These are phyloP conservation scores for Cerceris rybyensis DNA, from an alignment of 2,888 invertebrate genomes.

Conservation along the genomic window DNA sequence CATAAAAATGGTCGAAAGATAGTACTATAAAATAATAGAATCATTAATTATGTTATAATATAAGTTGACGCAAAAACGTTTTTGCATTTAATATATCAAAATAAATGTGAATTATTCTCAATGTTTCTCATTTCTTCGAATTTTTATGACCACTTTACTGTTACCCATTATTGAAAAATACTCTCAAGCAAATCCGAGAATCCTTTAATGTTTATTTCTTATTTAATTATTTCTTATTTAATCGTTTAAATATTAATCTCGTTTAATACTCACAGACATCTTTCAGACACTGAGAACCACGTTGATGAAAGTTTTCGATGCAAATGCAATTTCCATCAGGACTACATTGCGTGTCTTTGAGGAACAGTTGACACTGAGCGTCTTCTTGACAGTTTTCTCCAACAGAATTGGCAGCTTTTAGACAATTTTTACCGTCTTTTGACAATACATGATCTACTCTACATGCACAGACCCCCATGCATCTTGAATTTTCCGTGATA, in stretches of 20 bases:
- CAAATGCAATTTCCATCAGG: constrained; percentile 71
- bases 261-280: constrained; percentile 66
- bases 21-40: no score
- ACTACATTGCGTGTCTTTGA: constrained; percentile 69
- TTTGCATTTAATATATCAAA: no score
- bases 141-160: no score
- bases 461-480: constrained; percentile 76
- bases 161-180: no score
- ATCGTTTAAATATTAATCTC: background rate
- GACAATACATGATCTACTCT: constrained; percentile 75
- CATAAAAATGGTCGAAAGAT: no score
- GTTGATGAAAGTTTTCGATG: constrained; percentile 67
- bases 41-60: no score
- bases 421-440: constrained; percentile 71
- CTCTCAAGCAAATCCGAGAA: no score
- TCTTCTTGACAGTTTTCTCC: constrained; percentile 76
- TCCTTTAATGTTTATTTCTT: no score
- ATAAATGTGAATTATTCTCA: no score
- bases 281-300: constrained; percentile 68
- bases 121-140: no score
- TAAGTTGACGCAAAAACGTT: no score
- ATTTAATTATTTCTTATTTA: no score
- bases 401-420: constrained; percentile 74
- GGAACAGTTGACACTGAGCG: constrained; percentile 73
- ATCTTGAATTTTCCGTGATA: constrained; percentile 74